phyloP scores from a whole-genome alignment of 2,113 vertebrate genomes.

The Otus sunia region DNA sequence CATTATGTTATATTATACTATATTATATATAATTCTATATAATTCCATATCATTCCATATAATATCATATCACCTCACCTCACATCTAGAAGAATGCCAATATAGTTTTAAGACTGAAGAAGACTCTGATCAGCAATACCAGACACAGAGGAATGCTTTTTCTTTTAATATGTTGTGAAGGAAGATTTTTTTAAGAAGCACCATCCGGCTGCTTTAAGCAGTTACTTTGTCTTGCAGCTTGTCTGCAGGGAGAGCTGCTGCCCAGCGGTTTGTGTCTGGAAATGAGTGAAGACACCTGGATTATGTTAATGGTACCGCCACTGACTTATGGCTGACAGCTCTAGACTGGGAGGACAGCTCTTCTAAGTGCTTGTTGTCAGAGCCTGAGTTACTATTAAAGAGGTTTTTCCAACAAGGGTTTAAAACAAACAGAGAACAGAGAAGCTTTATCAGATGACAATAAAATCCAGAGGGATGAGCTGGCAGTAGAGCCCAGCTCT shows the following conservation, averaged over 20 bases:
- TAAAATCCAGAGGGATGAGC: neutral
- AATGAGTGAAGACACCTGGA: neutral
- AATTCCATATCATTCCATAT: neutral
- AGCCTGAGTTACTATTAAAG: neutral
- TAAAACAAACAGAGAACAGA: neutral
- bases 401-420: neutral
- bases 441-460: neutral
- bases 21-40: no score
- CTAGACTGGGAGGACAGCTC: neutral
- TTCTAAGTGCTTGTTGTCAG: neutral
- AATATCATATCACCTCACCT: no score
- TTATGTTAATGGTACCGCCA: neutral
- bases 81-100: neutral
- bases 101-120: neutral
- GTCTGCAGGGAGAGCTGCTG: neutral
- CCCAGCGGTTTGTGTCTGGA: neutral
- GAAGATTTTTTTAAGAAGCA: no score
- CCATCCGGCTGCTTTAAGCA: neutral
- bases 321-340: neutral
- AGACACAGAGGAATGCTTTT: neutral
- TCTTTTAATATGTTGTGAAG: neutral
- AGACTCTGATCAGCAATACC: neutral
- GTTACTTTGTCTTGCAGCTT: neutral
- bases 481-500: neutral
- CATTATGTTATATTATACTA: no score